Evolutionary conservation across 1,140 invertebrate genomes (phyloP), one percentile per base, ranked within the genome.

Genomic region (Rhysida immarginata): DNA sequence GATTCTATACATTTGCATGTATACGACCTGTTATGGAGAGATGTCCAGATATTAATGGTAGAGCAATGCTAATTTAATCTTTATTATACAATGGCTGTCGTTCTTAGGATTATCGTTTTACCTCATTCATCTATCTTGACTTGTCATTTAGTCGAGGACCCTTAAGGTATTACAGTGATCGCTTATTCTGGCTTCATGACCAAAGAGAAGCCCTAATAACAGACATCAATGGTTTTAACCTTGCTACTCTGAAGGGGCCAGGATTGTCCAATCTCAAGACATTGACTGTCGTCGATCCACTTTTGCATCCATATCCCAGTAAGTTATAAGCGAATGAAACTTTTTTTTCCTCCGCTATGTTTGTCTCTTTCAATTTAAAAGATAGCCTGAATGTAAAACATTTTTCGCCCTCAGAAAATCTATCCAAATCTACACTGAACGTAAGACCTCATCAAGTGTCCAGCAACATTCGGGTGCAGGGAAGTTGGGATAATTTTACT

Each of bases 181-280:
- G 83, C 11, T 68, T 92, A 13, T 75, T 90, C 29, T 91, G 86
- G 86, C 73, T 89, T 0, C 80, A 84, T 65, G 81, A 86, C 54
- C 76, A 81, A n/a, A 75, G 77, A 25, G 78, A 81, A 50, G 81
- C 85, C 0, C 78, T 86, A 1, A 81, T 90, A 16, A 83, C 83
- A n/a, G 85, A 90, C 69, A 67, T 85, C 8, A 71, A 73, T 21
- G 85, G 85, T 5, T 78, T 80, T 59, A 84, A 87, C 64, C 80
- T 83, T 2, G 86, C 87, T 0, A 71, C 79, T 5, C 75, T 92
- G 2, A 78, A 77, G 57, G 74, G 76, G 3, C 74, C 77, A 20
- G 76, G 75, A 41, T 68, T 80, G 5, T 75, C 73, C 24, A 76
- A 75, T n/a, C 73, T 87, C 0, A 79, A 80, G 54, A 80, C 80